Evolutionary conservation across 2,888 invertebrate genomes (phyloP).

Genomic region (Eueremaeus valkanovi): DNA sequence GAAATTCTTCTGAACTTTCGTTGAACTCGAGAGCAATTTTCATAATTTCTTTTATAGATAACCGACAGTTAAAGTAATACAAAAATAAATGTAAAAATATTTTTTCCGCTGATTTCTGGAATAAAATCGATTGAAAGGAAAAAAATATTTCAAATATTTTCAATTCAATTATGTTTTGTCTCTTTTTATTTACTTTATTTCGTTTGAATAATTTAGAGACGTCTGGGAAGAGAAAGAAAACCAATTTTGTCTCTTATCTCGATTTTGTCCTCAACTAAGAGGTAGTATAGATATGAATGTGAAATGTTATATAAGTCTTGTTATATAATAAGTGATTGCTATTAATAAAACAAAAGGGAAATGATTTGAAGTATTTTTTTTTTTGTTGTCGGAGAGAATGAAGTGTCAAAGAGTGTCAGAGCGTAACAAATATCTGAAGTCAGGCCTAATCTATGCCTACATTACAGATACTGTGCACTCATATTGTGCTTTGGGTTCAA

Average conservation of each 20-base stretch:
- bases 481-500: background rate
- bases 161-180: background rate
- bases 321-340: constrained; percentile 13
- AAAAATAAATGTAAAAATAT: background rate
- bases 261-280: background rate
- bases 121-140: background rate
- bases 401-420: constrained; percentile 10
- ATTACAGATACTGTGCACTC: background rate
- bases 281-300: background rate
- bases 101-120: background rate
- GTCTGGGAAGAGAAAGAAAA: background rate
- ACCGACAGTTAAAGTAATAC: background rate
- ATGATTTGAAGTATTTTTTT: background rate
- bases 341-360: constrained; percentile 19
- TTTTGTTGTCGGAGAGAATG: background rate
- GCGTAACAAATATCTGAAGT: constrained; percentile 7
- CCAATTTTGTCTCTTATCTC: background rate
- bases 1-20: too few species aligned
- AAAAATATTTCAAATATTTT: background rate
- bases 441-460: background rate
- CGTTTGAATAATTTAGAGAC: background rate
- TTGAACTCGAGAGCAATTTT: background rate
- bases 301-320: background rate
- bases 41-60: background rate
- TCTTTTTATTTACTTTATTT: background rate